Base-by-base conservation (phyloP, 2,888 invertebrate genomes). In the Hemithea aestivaria region DNA sequence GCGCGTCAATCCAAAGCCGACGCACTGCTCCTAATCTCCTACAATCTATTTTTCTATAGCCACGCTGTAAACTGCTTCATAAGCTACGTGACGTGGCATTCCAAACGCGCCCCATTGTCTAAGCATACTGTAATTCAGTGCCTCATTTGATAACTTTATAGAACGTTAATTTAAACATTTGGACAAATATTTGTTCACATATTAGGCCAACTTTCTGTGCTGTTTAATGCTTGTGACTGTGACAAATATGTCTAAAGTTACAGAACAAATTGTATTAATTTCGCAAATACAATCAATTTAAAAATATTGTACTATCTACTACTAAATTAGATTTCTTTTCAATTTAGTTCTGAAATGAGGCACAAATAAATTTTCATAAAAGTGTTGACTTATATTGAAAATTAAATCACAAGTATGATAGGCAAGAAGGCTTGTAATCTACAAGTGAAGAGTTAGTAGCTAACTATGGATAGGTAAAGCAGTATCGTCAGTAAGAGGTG, bases 401-500 rank as follows among this genome's bases (percentile, higher is more conserved):
- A 10, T 22, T 20, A n/a, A 12, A n/a, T 34, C 21, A 31, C 22
- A 28, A 6, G 24, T 36, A 10, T 29, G 25, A 6, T 30, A 37
- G 41, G 33, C 41, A 33, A 34, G 9, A 29, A 33, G 33, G 41
- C 41, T 42, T 28, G 35, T 35, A 35, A 47, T 40, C 40, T 47
- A 49, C 46, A 33, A 35, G 49, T 50, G 63, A 63, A 36, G 56
- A 59, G 52, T 60, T 58, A 59, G 53, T 43, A 43, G 40, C 44
- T 46, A 51, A 39, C 34, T 37, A 38, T 38, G 42, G 35, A 47
- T 26, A 48, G 42, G 39, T 29, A 70, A 79, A 83, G 83, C 83
- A 80, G 74, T 79, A 75, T 75, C 64, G 74, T 81, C 75, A 62
- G 27, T 33, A 42, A 32, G 31, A 42, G 64, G 78, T 82, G 85